phyloP scores from a whole-genome alignment of 2,888 invertebrate species.

The Chloromyia formosa region DNA sequence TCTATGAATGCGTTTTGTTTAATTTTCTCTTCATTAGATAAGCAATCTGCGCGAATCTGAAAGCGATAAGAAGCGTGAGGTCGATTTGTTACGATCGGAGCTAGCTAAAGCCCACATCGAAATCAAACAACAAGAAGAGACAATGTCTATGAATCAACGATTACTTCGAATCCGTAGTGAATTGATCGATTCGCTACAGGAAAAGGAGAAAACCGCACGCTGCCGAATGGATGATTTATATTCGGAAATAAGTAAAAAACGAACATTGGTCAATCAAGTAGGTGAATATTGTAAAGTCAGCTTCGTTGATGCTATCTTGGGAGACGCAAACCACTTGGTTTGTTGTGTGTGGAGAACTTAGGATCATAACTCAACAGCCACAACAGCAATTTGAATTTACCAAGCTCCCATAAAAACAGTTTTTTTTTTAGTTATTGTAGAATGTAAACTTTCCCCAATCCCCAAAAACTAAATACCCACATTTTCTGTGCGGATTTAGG shows the following conservation, averaged over 20 bases:
- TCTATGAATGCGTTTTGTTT: too few relatives aligned
- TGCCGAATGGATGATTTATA: constrained; percentile 55
- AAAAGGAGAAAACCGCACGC: constrained; percentile 55
- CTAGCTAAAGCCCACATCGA: constrained; percentile 53
- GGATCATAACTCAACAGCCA: too few relatives aligned
- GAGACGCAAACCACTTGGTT: too few relatives aligned
- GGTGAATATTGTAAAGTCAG: neutral
- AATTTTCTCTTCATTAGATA: constrained; percentile 47
- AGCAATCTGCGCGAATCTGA: constrained; percentile 47
- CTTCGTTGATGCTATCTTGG: constrained; percentile 21
- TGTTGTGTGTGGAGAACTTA: too few relatives aligned
- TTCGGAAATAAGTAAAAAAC: constrained; percentile 52
- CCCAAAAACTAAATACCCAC: too few relatives aligned
- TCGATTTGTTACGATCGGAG: constrained; percentile 53
- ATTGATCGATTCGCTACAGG: constrained; percentile 57
- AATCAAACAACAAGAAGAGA: constrained; percentile 55
- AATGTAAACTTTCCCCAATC: too few relatives aligned
- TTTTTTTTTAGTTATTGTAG: too few relatives aligned
- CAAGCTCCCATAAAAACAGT: too few relatives aligned
- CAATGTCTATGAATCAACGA: constrained; percentile 54
- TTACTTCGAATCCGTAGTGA: constrained; percentile 56
- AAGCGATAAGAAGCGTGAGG: constrained; percentile 52
- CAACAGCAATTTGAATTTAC: too few relatives aligned
- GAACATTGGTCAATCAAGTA: constrained; percentile 52
- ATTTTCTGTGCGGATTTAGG: too few relatives aligned